These are phyloP conservation scores for Apostichopus japonicus DNA, from an alignment of 35 echinoderm and acorn worm genomes.

Conservation along the genomic window DNA sequence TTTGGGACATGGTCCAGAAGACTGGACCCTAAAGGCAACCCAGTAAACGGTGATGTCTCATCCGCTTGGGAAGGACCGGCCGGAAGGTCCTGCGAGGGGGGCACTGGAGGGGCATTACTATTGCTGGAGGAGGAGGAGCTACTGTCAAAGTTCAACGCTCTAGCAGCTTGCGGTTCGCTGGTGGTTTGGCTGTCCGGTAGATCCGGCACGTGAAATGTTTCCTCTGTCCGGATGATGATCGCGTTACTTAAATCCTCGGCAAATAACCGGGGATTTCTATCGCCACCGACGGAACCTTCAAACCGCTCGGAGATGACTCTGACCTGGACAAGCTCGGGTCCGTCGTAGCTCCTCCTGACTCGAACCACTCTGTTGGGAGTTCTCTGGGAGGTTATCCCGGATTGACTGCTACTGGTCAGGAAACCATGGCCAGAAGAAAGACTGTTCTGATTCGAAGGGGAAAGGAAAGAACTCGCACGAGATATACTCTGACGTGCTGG, in stretches of 20 bases:
- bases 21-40: conserved; percentile 41
- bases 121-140: not conserved
- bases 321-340: conserved; percentile 37
- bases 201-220: conserved; percentile 49
- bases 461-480: not conserved
- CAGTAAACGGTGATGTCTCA: conserved; percentile 35
- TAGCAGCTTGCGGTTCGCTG: conserved; percentile 15
- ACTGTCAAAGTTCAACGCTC: conserved; percentile 43
- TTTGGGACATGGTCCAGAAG: conserved; percentile 43
- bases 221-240: conserved; percentile 49
- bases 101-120: not conserved
- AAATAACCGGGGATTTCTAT: not conserved
- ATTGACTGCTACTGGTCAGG: conserved; percentile 34
- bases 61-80: not conserved
- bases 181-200: not conserved
- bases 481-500: not conserved
- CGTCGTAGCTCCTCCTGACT: conserved; percentile 28
- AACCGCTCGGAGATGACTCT: conserved; percentile 48
- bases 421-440: conserved; percentile 16
- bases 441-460: not conserved
- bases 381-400: not conserved
- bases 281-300: not conserved
- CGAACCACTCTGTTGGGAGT: conserved; percentile 41
- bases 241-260: conserved; percentile 50
- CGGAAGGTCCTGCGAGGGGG: not conserved